phyloP scores from a whole-genome alignment of 2,797 vertebrate genomes.

The Syndactyla subalaris region DNA sequence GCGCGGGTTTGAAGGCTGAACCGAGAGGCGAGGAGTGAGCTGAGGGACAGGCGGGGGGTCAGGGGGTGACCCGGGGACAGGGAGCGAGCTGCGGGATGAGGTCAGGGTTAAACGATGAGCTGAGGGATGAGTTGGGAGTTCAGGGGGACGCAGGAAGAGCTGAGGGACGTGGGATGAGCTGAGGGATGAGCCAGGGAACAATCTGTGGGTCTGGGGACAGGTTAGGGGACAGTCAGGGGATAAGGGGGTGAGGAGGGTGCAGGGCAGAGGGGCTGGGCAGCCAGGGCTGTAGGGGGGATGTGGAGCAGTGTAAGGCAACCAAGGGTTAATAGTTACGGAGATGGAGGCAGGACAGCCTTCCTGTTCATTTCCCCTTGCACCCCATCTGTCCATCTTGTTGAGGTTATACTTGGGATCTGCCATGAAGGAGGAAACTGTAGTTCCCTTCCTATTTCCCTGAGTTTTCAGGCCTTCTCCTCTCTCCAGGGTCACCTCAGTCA shows the following conservation, averaged over 20 bases:
- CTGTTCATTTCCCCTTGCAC: neutral
- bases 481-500: fast-evolving
- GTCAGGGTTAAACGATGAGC: neutral
- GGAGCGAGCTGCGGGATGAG: neutral
- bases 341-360: neutral
- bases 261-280: neutral
- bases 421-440: fast-evolving
- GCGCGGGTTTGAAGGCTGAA: neutral
- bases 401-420: neutral
- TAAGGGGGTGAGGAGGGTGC: neutral
- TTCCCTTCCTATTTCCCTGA: neutral
- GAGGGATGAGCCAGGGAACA: neutral
- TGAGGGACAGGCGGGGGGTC: neutral
- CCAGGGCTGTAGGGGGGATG: neutral
- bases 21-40: neutral
- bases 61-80: neutral
- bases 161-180: fast-evolving
- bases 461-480: neutral
- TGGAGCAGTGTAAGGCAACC: fast-evolving
- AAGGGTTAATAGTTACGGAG: neutral
- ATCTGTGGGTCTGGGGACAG: too few species aligned
- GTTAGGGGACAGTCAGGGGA: neutral
- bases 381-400: fast-evolving
- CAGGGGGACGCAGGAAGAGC: too few species aligned
- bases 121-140: neutral